Evolutionary conservation across 2,113 vertebrate species (phyloP).

Genomic region (Melospiza georgiana): DNA sequence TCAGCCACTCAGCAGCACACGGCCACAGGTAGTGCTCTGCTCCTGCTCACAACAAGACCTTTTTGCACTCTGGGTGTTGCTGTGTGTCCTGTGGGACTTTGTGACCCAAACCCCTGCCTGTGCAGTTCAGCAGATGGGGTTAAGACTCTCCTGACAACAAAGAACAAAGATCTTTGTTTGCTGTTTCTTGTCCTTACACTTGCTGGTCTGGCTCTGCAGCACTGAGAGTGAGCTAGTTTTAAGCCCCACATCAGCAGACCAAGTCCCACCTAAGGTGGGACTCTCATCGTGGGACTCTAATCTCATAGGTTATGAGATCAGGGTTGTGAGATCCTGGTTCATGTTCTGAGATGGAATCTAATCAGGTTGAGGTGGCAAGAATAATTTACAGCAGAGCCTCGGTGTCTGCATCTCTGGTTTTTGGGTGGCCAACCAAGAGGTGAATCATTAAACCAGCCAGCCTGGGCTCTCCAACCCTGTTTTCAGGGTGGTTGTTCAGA

Average conservation of each 20-base stretch:
- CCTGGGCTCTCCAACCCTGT: not conserved
- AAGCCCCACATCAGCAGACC: rapidly evolving
- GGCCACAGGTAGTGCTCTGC: constrained; percentile 86
- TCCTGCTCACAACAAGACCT: rapidly evolving
- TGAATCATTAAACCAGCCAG: not conserved
- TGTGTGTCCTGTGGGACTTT: not conserved
- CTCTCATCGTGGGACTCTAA: no score
- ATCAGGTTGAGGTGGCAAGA: not conserved
- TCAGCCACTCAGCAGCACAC: constrained; percentile 93
- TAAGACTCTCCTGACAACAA: not conserved
- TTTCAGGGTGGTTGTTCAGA: not conserved
- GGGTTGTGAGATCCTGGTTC: not conserved
- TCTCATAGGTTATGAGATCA: not conserved
- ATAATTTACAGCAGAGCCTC: not conserved
- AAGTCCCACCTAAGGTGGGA: not conserved
- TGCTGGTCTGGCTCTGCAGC: not conserved
- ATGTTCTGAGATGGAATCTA: not conserved
- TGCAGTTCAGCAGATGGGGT: not conserved
- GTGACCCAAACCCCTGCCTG: not conserved
- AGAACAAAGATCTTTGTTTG: not conserved
- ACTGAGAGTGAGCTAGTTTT: not conserved
- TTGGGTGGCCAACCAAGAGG: not conserved
- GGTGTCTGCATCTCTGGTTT: not conserved
- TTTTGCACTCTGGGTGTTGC: not conserved
- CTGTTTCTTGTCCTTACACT: not conserved